Conservation (phyloP, 2,797 vertebrate species). For the Taenioides sp. region DNA sequence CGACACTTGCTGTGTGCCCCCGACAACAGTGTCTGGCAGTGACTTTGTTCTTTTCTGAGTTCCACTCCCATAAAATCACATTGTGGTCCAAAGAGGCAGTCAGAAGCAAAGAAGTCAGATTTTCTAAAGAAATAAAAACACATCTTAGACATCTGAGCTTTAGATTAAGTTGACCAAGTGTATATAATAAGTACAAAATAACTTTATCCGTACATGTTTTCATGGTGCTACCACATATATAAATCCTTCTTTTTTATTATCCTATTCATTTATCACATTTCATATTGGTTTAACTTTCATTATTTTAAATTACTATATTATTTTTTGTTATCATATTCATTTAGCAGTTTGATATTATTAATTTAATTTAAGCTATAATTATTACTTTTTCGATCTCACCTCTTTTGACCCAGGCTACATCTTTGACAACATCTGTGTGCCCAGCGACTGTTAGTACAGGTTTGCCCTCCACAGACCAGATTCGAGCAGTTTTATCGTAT, state of each 20-base stretch:
- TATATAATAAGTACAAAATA: no score
- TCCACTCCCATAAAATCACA: constrained; percentile 95
- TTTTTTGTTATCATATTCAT: no score
- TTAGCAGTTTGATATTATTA: no score
- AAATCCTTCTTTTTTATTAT: no score
- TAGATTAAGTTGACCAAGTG: not conserved
- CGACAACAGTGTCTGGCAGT: constrained; percentile 92
- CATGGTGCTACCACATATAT: no score
- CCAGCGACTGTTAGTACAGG: constrained; percentile 86
- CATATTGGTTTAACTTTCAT: no score
- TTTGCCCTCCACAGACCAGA: constrained; percentile 94
- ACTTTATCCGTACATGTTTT: no score
- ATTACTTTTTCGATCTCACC: constrained; percentile 68
- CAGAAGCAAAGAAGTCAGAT: constrained; percentile 83
- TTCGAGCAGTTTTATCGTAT: constrained; percentile 92
- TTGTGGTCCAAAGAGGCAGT: constrained; percentile 96
- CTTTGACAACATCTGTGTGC: constrained; percentile 94
- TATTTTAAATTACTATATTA: no score
- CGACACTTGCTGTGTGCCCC: constrained; percentile 91
- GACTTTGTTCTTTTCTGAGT: constrained; percentile 88
- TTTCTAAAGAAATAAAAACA: constrained; percentile 59
- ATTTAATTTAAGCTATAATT: not conserved
- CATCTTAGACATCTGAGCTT: not conserved
- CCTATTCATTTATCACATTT: no score
- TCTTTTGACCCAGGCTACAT: constrained; percentile 94